Base-by-base conservation (phyloP, 2,113 vertebrate species). In the Uria aalge region DNA sequence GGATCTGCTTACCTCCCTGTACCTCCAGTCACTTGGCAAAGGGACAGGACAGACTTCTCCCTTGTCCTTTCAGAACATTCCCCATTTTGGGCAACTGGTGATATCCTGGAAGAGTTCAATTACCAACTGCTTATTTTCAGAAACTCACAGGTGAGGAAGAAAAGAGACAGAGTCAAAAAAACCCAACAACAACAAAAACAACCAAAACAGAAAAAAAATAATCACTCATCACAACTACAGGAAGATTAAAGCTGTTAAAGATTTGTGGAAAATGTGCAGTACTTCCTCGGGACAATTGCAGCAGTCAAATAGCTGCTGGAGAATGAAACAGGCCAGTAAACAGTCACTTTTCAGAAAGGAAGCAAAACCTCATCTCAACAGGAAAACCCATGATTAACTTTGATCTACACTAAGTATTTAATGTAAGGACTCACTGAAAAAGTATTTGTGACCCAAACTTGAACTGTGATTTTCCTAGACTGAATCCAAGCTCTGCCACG, bases 81-180 rank as follows among this genome's bases (percentile, higher is more conserved):
- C 32, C 15, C 20, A 29, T 62, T 91, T 59, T 29, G 16, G 20
- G 19, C n/a, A 81, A 59, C 0, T 78, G 30, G 27, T 48, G 14
- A 73, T 43, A 41, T 62, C 8, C 11, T 6, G 11, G 5, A 89
- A 18, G 12, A 85, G 41, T 75, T 84, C 22, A 57, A 9, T 81
- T 88, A 75, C 11, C n/a, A 93, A 60, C 2, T 36, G 21, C n/a
- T 67, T 78, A 43, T 55, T 92, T 85, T 85, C 74, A 95, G 62
- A 79, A 88, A 71, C 34, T 36, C 30, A 53, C 13, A 72, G 34
- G 17, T 45, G 32, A 80, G 36, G 8, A 88, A 63, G 11, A 32
- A 73, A 38, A 56, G 12, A 81, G 32, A 43, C 11, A 26, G 48
- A 26, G 48, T 3, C 19, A 68, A 57, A 73, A 36, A 29, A 19